phyloP scores from a whole-genome alignment of 53 echinoderm and acorn worm species.

The Holothuria leucospilota region DNA sequence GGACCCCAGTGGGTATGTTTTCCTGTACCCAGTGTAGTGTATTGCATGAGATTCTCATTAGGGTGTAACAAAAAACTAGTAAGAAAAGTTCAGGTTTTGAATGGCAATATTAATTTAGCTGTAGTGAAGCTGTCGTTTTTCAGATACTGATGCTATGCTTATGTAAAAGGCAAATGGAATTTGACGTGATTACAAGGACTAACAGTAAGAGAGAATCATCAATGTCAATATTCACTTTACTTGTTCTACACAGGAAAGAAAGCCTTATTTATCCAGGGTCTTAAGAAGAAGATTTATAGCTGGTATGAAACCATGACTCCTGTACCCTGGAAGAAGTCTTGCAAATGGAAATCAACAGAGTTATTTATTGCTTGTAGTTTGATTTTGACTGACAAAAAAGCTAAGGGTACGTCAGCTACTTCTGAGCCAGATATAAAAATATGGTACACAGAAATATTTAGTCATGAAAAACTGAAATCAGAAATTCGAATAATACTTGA shows the following conservation, averaged over 20 bases:
- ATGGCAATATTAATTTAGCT: no score
- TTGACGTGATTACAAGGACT: no score
- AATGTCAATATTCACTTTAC: no score
- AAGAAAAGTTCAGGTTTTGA: no score
- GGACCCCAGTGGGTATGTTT: no score
- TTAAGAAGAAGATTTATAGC: constrained; percentile 9
- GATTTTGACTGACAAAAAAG: background rate
- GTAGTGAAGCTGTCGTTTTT: no score
- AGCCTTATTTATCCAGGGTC: background rate
- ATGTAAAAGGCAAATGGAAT: no score
- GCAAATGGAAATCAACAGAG: constrained; percentile 9
- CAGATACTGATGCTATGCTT: no score
- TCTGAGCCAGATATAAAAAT: background rate
- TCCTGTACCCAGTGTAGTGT: no score
- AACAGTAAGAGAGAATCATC: no score
- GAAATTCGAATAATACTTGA: constrained; percentile 12
- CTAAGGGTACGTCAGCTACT: background rate
- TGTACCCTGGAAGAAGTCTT: constrained; percentile 11
- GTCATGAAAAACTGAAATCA: background rate
- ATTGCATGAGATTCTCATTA: no score
- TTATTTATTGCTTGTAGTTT: background rate
- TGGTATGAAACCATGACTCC: constrained; percentile 31
- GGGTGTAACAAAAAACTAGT: no score
- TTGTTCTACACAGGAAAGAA: constrained; percentile 1
- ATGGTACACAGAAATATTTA: background rate